A percentile compares a stretch with the other conserved stretches of the same genome.
Evolutionary conservation across 2,888 invertebrate genomes (phyloP).

Genomic region (Orthosia cruda): DNA sequence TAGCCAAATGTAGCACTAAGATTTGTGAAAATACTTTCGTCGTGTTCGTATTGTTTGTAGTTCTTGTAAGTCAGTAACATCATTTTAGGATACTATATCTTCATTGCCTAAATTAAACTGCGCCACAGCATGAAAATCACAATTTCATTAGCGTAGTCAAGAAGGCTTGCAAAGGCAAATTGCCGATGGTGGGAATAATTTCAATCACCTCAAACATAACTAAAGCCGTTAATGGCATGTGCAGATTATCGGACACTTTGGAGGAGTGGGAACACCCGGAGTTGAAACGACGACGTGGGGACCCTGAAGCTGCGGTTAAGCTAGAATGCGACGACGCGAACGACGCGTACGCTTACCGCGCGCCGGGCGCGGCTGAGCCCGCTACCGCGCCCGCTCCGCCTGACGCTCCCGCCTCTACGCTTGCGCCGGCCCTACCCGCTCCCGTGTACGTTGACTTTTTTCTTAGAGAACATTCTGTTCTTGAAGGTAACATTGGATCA

Average conservation of each 20-base stretch:
- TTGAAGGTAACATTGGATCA: slow-evolving; percentile 59
- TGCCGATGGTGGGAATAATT: slow-evolving; percentile 14
- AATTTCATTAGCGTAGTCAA: slow-evolving; percentile 5
- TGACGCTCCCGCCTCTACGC: slow-evolving; percentile 65
- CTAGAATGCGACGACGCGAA: slow-evolving; percentile 94
- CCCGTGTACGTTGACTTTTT: slow-evolving; percentile 77
- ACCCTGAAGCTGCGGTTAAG: slow-evolving; percentile 93
- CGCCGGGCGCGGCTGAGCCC: slow-evolving; percentile 82
- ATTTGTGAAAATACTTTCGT: slow-evolving; percentile 11
- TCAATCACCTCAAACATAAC: slow-evolving; percentile 41
- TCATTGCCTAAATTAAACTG: slow-evolving; percentile 13
- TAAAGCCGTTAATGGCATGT: slow-evolving; percentile 76
- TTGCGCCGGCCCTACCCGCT: slow-evolving; percentile 72
- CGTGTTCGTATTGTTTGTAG: not conserved
- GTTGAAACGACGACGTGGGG: slow-evolving; percentile 91
- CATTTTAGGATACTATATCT: not conserved
- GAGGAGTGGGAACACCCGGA: slow-evolving; percentile 90
- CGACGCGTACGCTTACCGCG: slow-evolving; percentile 93
- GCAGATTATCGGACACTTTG: slow-evolving; percentile 88
- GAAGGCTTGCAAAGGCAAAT: slow-evolving; percentile 2
- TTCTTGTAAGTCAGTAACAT: not conserved
- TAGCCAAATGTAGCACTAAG: not conserved
- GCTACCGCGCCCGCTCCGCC: slow-evolving; percentile 70
- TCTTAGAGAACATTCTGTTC: slow-evolving; percentile 48
- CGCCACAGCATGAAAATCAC: slow-evolving; percentile 32